Base-by-base conservation (phyloP, 2,888 invertebrate genomes). In the Teleiodes luculella region DNA sequence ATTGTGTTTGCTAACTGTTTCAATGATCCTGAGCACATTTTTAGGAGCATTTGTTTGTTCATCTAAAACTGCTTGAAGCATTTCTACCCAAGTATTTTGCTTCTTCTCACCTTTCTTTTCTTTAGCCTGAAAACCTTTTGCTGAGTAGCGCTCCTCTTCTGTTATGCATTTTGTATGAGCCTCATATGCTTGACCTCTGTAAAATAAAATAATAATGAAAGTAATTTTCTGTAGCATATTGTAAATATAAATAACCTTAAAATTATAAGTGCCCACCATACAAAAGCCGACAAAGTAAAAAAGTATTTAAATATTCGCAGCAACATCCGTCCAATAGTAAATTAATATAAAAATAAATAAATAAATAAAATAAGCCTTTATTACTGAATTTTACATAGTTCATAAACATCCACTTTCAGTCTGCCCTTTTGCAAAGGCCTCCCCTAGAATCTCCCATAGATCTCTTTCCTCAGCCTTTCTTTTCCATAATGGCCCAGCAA, bases 81-180 rank as follows among this genome's bases (percentile, higher is more conserved):
- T 91, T 71, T 94, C 93, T 13, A 94, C 89, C 97, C 97, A 98
- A 48, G 92, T 92, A 69, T 94, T 94, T 77, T 98, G 98, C 73
- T 97, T 97, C 61, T 91, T 92, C 73, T 95, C 96, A 6, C 97
- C 97, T 81, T 96, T 97, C 72, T 96, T 95, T 54, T 93, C 92
- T 71, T 94, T 95, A 3, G 93, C 90, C 18, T 92, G 91, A 73
- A 93, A 95, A 39, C 94, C 94, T 80, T 95, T 95, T 0, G 94
- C 96, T 6, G 96, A 94, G 76, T 98, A 98, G 65, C 97, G 94
- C 78, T 97, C 94, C 28, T 94, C 94, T 86, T 98, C 94, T 0
- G 94, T 92, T 48, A 97, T 91, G 80, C 97, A 98, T 84, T 96
- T 95, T n/a, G 86, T 94, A 75, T 97, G 97, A 0, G 86, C 84